Evolutionary conservation across 37 sponge, comb jelly and placozoan species (phyloP), one percentile per base, ranked within the genome.

Genomic region (Agelas oroides): DNA sequence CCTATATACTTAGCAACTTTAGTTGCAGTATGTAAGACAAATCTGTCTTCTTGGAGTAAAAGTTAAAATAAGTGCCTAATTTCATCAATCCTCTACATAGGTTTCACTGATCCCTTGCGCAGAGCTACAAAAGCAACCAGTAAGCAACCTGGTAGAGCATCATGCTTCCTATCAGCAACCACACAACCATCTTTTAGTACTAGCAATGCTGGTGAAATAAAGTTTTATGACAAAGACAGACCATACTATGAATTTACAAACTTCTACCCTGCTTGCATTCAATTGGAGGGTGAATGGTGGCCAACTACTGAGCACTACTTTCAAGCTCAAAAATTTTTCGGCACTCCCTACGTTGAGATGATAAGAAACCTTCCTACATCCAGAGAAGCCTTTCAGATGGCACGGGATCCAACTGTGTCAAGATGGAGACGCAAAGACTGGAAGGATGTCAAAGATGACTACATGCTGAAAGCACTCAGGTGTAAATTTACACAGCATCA

Each of bases 301-400:
- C 84, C 78, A 3, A 87, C 91, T 1, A 87, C 94, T 15, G 94
- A 94, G 52, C 94, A 94, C 75, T 94, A 89, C 64, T 94, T 94
- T 79, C 94, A 94, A 59, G 91, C 94, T 30, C 94, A 94, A 63
- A 94, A 94, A 56, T 94, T 90, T 75, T 67, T 87, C 54, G 91
- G 94, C 14, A 94, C 94, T 0, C 91, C 94, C 25, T 86, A 86
- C 72, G 62, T 30, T 11, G 78, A 94, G 36, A n/a, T 32, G 16
- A 90, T 94, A 0, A 35, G 88, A 36, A 69, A 53, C 0, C 19
- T 65, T 14, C n/a, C 39, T 0, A 31, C 38, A 1, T 80, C 94
- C 1, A 52, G 94, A 28, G 84, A 90, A 53, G 94, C 94, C 33
- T 94, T 94, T 80, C 71, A 83, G 0, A 15, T 74, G 19, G 79